Base-by-base conservation (phyloP, 2,797 vertebrate species). In the Dryobates pubescens region DNA sequence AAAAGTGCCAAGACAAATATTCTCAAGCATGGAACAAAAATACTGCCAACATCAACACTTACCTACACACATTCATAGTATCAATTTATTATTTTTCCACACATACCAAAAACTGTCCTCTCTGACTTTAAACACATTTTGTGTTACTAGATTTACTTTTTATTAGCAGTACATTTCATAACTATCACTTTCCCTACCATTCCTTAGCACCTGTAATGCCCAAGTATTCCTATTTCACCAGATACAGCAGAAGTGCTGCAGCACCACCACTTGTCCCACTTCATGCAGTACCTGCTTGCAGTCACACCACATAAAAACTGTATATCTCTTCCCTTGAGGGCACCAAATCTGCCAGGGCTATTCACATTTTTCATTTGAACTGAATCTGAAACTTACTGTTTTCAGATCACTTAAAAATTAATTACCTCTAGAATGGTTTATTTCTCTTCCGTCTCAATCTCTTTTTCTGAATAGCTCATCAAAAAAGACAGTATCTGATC, bases 241-340 rank as follows among this genome's bases (percentile, higher is more conserved):
- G 17, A 7, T 5, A 65, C 53, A 73, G 36, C 45, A 57, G 86
- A 88, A 95, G 93, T 54, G 57, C 82, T 82, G 49, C 89, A 95
- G 94, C 94, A 95, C 95, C 95, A 92, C 89, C 89, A 75, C 13
- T 83, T 81, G 95, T 43, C 75, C 23, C 32, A 45, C 65, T 89
- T 89, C 30, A 75, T 54, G 12, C 70, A 94, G 80, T 59, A 76
- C 22, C 53, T 57, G 43, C 49, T 80, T 56, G 43, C 10, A 62
- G 62, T 20, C 45, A 30, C 3, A 7, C 10, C 32, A 75, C 7
- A 36, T 9, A 30, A 76, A 51, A 81, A 24, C 5, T 11, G 11
- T 34, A 9, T 20, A 32, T 41, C 30, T 64, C 26, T 6, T 53
- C 9, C 5, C 20, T 34, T 36, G 63, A 22, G 0, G 2, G 32